A percentile compares a stretch with the other conserved stretches of the same genome.
Conservation (phyloP, 92 coral and sea anemone genomes). For the Umimayanthus kanabou region DNA sequence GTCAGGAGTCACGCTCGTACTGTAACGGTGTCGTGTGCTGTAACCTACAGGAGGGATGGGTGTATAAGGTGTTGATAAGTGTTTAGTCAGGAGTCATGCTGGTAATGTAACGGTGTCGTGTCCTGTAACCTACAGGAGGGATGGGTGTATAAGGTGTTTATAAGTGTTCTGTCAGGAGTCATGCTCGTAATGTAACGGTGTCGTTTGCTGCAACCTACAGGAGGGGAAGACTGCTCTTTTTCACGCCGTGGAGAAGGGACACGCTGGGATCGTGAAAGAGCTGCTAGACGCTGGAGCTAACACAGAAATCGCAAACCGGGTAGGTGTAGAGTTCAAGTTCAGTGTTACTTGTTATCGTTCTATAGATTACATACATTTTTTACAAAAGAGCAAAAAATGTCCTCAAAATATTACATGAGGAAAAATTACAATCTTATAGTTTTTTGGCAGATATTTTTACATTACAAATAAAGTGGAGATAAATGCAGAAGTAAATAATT, state of each 20-base stretch:
- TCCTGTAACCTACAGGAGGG: background rate
- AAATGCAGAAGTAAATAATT: no score
- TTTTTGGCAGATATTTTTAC: no score
- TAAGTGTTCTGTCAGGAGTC: background rate
- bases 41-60: no score
- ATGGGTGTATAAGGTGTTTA: no score
- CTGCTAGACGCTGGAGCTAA: slow-evolving; percentile 92
- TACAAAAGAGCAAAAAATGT: no score
- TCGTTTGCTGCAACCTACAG: slow-evolving; percentile 44
- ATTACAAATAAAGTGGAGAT: no score
- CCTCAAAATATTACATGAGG: no score
- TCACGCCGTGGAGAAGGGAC: slow-evolving; percentile 93
- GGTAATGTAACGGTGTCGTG: background rate
- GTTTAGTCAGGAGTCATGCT: background rate
- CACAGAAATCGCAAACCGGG: slow-evolving; percentile 85
- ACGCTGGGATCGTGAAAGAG: slow-evolving; percentile 78
- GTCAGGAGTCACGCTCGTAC: no score
- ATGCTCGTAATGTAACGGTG: background rate
- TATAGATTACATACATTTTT: no score
- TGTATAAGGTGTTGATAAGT: no score
- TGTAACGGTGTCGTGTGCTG: background rate
- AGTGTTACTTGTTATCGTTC: no score
- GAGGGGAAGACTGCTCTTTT: slow-evolving; percentile 92
- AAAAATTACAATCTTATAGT: no score
- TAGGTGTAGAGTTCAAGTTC: slow-evolving; percentile 15